Conservation (phyloP, 2,113 vertebrate genomes). For the Dolichotis patagonum region DNA sequence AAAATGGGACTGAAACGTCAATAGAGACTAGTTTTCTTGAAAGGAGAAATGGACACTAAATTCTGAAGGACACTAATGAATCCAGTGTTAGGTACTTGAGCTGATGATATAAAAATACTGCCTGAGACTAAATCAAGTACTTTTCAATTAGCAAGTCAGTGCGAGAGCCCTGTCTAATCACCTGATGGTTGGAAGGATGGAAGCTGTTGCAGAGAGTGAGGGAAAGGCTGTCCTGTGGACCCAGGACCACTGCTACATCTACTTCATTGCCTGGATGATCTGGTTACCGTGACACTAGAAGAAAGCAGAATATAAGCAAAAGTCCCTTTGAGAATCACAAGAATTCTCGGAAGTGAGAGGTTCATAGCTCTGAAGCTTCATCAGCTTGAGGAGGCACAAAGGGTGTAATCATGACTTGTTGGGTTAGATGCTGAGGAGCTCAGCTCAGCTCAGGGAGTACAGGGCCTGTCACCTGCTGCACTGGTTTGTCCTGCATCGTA, state of each 20-base stretch:
- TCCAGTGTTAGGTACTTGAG: slow-evolving; percentile 39
- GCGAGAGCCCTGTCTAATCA: background rate
- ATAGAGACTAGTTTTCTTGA: background rate
- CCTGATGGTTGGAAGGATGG: background rate
- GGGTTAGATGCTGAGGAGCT: background rate
- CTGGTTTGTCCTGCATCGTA: background rate
- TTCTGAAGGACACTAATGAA: background rate
- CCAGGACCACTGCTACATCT: rapidly evolving
- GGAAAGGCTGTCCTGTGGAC: background rate
- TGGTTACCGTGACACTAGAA: background rate
- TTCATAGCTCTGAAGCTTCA: background rate
- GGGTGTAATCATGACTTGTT: too few species aligned
- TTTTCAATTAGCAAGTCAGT: slow-evolving; percentile 2
- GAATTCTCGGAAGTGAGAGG: background rate
- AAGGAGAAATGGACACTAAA: slow-evolving; percentile 35
- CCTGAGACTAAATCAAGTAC: slow-evolving; percentile 31
- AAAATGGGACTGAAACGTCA: slow-evolving; percentile 55
- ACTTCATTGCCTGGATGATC: background rate
- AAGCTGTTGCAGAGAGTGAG: background rate
- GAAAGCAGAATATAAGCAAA: background rate
- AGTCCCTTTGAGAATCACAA: background rate
- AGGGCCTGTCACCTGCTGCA: too few species aligned
- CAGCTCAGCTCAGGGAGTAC: background rate
- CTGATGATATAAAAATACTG: slow-evolving; percentile 58
- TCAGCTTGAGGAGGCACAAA: background rate